phyloP scores from a whole-genome alignment of 2,113 vertebrate genomes.

The Garra rufa region DNA sequence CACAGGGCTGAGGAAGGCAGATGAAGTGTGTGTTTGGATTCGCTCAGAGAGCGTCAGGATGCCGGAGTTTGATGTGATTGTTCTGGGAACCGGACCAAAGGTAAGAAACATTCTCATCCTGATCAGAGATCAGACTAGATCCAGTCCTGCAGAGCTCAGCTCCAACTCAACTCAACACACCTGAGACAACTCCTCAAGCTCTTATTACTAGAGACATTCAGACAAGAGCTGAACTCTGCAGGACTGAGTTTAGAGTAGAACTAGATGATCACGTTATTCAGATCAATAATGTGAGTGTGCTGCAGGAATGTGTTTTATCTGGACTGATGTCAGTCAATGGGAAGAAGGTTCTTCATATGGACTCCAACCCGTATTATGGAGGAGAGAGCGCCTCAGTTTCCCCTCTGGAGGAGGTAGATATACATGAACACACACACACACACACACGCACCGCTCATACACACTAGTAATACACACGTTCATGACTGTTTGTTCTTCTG shows the following conservation, averaged over 20 bases:
- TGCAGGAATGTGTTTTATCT: slow-evolving; percentile 80
- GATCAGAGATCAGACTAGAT: neutral
- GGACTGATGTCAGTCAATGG: slow-evolving; percentile 77
- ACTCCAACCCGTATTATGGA: slow-evolving; percentile 77
- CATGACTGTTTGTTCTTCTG: neutral
- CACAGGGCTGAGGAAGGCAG: neutral
- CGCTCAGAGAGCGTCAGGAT: slow-evolving; percentile 53
- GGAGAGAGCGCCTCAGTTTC: slow-evolving; percentile 77
- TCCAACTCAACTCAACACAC: no score
- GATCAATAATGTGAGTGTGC: neutral
- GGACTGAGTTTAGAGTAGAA: no score
- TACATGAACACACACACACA: neutral
- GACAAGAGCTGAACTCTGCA: no score
- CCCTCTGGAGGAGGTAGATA: slow-evolving; percentile 71
- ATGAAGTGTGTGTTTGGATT: neutral
- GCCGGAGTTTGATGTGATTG: slow-evolving; percentile 92
- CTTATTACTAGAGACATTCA: no score
- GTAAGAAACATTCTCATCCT: slow-evolving; percentile 69
- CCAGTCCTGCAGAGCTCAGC: no score
- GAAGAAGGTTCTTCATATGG: slow-evolving; percentile 82
- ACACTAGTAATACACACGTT: slow-evolving; percentile 9
- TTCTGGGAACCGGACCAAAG: slow-evolving; percentile 93
- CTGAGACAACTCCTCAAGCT: no score
- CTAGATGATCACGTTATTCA: no score
- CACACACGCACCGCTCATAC: neutral